Evolutionary conservation across 2,888 invertebrate genomes (phyloP).

Genomic region (Lordiphosa andalusiaca): DNA sequence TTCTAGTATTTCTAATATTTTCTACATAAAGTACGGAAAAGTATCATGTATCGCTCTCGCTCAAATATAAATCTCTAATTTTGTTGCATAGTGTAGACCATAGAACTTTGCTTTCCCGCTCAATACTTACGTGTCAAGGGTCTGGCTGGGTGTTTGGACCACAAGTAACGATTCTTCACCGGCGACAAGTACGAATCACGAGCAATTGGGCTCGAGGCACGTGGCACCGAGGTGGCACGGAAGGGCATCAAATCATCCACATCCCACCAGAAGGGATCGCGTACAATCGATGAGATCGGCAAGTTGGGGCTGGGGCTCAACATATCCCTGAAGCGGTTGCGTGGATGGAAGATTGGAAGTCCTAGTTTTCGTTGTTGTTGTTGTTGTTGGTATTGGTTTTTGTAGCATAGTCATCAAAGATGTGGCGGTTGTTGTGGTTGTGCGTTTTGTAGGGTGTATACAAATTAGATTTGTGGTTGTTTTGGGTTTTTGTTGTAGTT

Average conservation of each 20-base stretch:
- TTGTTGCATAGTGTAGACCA: too few relatives aligned
- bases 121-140: constrained; percentile 89
- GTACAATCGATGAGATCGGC: constrained; percentile 89
- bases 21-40: too few relatives aligned
- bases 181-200: constrained; percentile 94
- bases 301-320: constrained; percentile 89
- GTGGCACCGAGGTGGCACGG: constrained; percentile 82
- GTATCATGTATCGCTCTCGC: too few relatives aligned
- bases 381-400: constrained; percentile 32
- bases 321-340: constrained; percentile 84
- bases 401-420: constrained; percentile 37
- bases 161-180: constrained; percentile 93
- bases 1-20: too few relatives aligned
- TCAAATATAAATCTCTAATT: too few relatives aligned
- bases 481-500: constrained; percentile 34
- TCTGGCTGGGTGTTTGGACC: constrained; percentile 94
- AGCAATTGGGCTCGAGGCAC: constrained; percentile 86
- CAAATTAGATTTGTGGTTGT: constrained; percentile 46
- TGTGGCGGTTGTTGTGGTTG: constrained; percentile 31
- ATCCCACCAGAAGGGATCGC: constrained; percentile 95
- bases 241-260: constrained; percentile 90
- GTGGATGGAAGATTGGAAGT: constrained; percentile 87
- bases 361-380: constrained; percentile 78
- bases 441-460: constrained; percentile 46
- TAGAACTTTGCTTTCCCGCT: too few relatives aligned